Percentiles rank a stretch among this genome's conserved stretches.
Evolutionary conservation across 2,113 vertebrate genomes (phyloP).

Genomic region (Sander lucioperca): DNA sequence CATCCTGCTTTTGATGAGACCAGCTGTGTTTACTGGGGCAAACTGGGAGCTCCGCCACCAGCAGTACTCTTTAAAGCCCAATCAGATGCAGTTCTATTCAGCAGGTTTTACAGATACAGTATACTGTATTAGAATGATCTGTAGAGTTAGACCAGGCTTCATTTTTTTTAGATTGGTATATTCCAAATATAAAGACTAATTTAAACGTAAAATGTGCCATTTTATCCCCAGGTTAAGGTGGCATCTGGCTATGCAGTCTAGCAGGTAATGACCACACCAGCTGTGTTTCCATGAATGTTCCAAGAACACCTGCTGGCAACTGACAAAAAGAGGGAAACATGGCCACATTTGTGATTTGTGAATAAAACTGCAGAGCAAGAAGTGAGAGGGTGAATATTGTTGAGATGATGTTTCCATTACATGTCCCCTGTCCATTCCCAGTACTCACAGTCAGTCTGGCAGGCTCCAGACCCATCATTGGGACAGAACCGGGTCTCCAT

Average conservation of each 20-base stretch:
- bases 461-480: constrained; percentile 87
- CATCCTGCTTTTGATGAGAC: constrained; percentile 3
- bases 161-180: not conserved
- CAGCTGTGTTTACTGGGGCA: constrained; percentile 35
- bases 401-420: not conserved
- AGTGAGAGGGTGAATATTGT: not conserved
- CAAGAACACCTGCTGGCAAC: not conserved
- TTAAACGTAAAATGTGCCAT: not conserved
- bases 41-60: constrained; percentile 12
- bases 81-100: not conserved
- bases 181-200: not conserved
- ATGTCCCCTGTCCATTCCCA: no score
- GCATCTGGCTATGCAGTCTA: not conserved
- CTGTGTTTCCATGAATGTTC: constrained; percentile 10
- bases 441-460: constrained; percentile 91
- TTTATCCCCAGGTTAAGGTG: not conserved
- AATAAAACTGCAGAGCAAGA: not conserved
- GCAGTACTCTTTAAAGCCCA: constrained; percentile 19
- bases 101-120: not conserved
- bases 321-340: not conserved
- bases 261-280: constrained; percentile 1
- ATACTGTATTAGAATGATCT: not conserved
- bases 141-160: not conserved
- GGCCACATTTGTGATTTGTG: not conserved
- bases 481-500: constrained; percentile 93